phyloP scores from a whole-genome alignment of 2,797 vertebrate genomes.

The Tangara arthus region DNA sequence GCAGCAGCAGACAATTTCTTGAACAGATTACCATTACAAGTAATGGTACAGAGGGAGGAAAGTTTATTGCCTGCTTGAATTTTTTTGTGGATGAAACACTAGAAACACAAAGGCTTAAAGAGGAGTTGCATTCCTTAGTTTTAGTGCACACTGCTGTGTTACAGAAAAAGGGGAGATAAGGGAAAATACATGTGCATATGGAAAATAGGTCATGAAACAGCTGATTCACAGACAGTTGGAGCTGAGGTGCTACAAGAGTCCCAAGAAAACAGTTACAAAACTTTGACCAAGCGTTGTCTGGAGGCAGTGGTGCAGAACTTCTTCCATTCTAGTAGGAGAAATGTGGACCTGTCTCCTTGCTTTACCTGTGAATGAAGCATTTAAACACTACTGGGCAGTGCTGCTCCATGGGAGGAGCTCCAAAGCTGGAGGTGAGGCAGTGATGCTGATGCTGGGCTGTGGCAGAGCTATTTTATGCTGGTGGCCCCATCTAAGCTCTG shows the following conservation, averaged over 20 bases:
- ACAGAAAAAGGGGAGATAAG: neutral
- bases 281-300: neutral
- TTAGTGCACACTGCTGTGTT: neutral
- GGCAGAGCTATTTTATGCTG: neutral
- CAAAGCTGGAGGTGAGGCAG: neutral
- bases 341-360: neutral
- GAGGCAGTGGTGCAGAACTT: neutral
- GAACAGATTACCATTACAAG: conserved; percentile 23
- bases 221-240: neutral
- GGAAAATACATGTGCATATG: neutral
- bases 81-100: neutral
- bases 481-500: neutral
- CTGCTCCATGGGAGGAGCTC: neutral
- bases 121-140: conserved; percentile 19
- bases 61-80: conserved; percentile 24
- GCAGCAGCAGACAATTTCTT: conserved; percentile 50
- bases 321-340: neutral
- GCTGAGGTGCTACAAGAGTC: neutral
- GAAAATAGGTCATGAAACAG: neutral
- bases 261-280: neutral
- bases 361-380: neutral
- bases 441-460: neutral
- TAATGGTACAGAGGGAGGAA: neutral
- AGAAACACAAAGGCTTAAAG: conserved; percentile 14
- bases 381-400: neutral